Evolutionary conservation across 2,113 vertebrate genomes (phyloP).

Genomic region (Protobothrops flavoviridis): DNA sequence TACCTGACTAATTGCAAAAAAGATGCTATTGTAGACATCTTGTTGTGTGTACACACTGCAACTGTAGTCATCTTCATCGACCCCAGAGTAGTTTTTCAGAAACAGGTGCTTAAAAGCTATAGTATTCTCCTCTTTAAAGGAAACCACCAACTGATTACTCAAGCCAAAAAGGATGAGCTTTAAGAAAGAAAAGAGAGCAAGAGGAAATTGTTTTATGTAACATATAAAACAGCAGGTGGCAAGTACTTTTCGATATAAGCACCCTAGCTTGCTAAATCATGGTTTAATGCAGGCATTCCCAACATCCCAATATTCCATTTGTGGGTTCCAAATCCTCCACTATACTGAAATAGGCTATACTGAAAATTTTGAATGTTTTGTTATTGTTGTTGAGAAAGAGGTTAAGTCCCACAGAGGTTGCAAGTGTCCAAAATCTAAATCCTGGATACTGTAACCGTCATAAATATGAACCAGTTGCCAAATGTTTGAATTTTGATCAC

Average conservation of each 20-base stretch:
- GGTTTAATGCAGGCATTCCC: neutral
- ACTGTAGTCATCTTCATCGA: constrained; percentile 89
- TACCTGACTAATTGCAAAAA: constrained; percentile 87
- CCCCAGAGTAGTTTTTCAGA: constrained; percentile 85
- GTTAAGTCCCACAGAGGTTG: neutral
- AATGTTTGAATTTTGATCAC: neutral
- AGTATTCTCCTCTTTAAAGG: constrained; percentile 91
- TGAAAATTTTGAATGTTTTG: neutral
- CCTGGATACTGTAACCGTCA: neutral
- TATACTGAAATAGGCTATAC: neutral
- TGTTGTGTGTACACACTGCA: constrained; percentile 84
- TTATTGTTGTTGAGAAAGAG: neutral
- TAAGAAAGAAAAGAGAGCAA: constrained; percentile 11
- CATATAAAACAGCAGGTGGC: neutral
- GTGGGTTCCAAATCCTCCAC: neutral
- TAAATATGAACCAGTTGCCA: neutral
- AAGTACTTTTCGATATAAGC: neutral
- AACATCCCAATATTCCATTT: neutral
- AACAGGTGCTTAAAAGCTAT: constrained; percentile 91
- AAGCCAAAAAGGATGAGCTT: constrained; percentile 93
- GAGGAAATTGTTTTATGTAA: neutral
- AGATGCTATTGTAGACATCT: constrained; percentile 81
- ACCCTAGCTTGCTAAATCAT: neutral
- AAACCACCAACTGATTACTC: constrained; percentile 93
- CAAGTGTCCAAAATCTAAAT: neutral